A percentile compares a stretch with the other conserved stretches of the same genome.
phyloP scores from a whole-genome alignment of 1,140 invertebrate genomes.

The Temnothorax nylanderi region DNA sequence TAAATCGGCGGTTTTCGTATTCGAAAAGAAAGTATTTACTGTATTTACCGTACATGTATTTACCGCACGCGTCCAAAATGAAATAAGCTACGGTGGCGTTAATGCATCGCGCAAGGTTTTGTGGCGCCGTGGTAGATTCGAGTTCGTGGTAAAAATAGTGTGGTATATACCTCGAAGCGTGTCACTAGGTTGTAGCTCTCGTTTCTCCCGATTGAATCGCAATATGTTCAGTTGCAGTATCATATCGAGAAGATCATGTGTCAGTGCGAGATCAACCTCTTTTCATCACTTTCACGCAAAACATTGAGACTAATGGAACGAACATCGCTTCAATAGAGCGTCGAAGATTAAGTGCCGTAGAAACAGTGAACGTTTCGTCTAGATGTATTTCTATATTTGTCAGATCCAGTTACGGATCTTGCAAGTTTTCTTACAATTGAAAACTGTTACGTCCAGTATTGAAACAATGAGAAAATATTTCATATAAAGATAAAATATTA shows the following conservation, averaged over 20 bases:
- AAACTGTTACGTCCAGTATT: neutral
- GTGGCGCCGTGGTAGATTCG: slow-evolving; percentile 73
- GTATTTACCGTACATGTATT: neutral
- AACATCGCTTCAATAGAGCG: neutral
- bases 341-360: neutral
- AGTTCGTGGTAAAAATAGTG: slow-evolving; percentile 82
- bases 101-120: slow-evolving; percentile 75
- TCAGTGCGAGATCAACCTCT: slow-evolving; percentile 30
- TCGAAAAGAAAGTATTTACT: neutral
- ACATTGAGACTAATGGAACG: slow-evolving; percentile 14
- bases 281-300: slow-evolving; percentile 4
- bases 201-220: slow-evolving; percentile 70
- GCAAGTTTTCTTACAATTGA: neutral
- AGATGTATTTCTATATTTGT: neutral
- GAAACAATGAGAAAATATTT: neutral
- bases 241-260: slow-evolving; percentile 29
- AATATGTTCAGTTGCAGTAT: slow-evolving; percentile 57
- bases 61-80: slow-evolving; percentile 5
- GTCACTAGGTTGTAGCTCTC: slow-evolving; percentile 81
- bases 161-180: slow-evolving; percentile 79
- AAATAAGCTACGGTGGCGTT: slow-evolving; percentile 61
- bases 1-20: neutral
- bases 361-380: neutral
- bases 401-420: neutral
- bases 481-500: neutral